A percentile compares a stretch with the other conserved stretches of the same genome.
These are phyloP conservation scores for Antheraea mylitta DNA, from an alignment of 1,140 invertebrate genomes.

Conservation along the genomic window DNA sequence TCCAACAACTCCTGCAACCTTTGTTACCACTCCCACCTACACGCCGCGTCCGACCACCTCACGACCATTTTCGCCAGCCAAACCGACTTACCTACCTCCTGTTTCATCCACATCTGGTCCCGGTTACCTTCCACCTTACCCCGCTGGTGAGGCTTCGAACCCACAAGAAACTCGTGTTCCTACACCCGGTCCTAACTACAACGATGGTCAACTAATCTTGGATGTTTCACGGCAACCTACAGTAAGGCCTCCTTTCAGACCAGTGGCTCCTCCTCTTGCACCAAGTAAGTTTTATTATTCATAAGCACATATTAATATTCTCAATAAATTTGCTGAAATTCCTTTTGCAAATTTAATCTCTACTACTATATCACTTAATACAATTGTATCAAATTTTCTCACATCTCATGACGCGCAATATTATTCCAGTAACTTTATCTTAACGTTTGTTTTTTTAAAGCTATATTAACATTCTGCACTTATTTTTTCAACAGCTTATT, in stretches of 20 bases:
- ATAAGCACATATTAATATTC: neutral
- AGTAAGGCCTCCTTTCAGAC: neutral
- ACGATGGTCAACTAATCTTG: constrained; percentile 47
- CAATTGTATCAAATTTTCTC: no score
- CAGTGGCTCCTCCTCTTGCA: constrained; percentile 14
- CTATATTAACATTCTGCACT: no score
- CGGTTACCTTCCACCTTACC: constrained; percentile 58
- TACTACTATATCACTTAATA: no score
- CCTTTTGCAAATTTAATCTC: no score
- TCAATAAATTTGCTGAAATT: no score
- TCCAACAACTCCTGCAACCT: constrained; percentile 43
- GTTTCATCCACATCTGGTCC: constrained; percentile 55
- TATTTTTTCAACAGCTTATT: no score
- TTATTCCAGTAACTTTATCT: no score
- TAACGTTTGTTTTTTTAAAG: no score
- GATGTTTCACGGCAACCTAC: constrained; percentile 40
- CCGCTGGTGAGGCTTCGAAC: constrained; percentile 50
- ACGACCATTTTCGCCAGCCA: constrained; percentile 34
- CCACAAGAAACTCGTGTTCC: constrained; percentile 51
- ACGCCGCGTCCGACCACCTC: constrained; percentile 35
- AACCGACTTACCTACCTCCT: constrained; percentile 52
- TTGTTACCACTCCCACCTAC: constrained; percentile 36
- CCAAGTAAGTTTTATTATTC: constrained; percentile 40
- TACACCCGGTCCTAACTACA: constrained; percentile 45
- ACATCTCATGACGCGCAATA: no score